These are phyloP conservation scores for Cydia splendana DNA, from an alignment of 1,140 invertebrate species.

Conservation along the genomic window DNA sequence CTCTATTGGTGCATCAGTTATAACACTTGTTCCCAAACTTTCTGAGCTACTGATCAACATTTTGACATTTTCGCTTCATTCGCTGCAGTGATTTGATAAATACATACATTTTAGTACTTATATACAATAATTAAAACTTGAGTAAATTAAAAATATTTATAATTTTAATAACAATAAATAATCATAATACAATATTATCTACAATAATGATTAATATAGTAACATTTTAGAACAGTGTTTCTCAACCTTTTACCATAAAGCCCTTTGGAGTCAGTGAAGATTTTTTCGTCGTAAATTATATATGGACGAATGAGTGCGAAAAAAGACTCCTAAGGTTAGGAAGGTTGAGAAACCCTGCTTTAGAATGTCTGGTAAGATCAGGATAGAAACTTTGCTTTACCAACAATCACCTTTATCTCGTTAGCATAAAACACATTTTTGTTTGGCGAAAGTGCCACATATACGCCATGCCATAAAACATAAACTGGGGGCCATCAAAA, in stretches of 20 bases:
- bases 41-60: constrained; percentile 24
- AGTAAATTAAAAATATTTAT: constrained; percentile 25
- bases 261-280: background rate
- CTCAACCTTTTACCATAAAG: background rate
- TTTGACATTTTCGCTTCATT: constrained; percentile 12
- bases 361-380: background rate
- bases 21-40: constrained; percentile 55
- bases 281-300: background rate
- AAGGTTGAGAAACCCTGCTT: background rate
- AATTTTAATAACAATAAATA: constrained; percentile 28
- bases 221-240: background rate
- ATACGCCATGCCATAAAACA: background rate
- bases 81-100: constrained; percentile 19
- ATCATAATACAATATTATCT: constrained; percentile 22
- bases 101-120: constrained; percentile 16
- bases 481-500: background rate
- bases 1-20: constrained; percentile 48
- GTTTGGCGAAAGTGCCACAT: constrained; percentile 18
- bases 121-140: constrained; percentile 28
- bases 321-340: background rate
- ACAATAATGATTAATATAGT: background rate
- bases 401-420: background rate
- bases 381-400: background rate
- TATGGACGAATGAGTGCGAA: background rate
- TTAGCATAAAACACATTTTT: background rate